A percentile compares a stretch with the other conserved stretches of the same genome.
Conservation (phyloP, 2,888 invertebrate species). For the Andrena hattorfiana region DNA sequence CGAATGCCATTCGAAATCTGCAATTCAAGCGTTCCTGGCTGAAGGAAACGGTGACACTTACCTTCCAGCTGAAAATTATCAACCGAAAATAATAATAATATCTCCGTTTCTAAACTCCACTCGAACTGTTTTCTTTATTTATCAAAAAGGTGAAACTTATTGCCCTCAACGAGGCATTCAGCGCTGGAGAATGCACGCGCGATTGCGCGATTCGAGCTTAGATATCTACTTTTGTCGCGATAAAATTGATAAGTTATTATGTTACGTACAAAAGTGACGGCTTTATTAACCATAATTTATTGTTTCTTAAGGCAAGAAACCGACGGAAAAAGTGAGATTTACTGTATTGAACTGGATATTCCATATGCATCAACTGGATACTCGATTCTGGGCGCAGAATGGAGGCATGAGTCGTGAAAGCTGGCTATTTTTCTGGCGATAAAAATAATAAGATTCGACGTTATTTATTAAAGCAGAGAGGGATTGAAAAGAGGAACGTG, state of each 20-base stretch:
- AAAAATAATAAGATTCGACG: slow-evolving; percentile 3
- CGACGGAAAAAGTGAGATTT: too few relatives aligned
- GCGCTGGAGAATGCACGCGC: background rate
- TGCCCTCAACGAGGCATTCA: background rate
- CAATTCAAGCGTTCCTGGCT: slow-evolving; percentile 6
- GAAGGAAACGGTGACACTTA: background rate
- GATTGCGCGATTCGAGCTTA: background rate
- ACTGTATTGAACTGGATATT: too few relatives aligned
- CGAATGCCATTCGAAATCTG: slow-evolving; percentile 2
- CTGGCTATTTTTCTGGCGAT: background rate
- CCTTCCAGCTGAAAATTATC: background rate
- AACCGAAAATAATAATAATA: background rate
- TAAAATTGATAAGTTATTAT: slow-evolving; percentile 4
- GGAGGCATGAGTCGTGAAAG: too few relatives aligned
- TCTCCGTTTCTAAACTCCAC: background rate
- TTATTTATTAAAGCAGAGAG: background rate
- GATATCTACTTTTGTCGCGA: background rate
- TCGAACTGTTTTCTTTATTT: background rate
- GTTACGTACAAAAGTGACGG: background rate
- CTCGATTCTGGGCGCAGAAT: too few relatives aligned
- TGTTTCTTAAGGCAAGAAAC: too few relatives aligned
- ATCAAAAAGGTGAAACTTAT: background rate
- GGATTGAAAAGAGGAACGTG: background rate
- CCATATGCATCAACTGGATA: too few relatives aligned
- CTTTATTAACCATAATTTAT: too few relatives aligned